These are phyloP conservation scores for Batillaria attramentaria DNA, from an alignment of 1,140 invertebrate species.

Conservation along the genomic window DNA sequence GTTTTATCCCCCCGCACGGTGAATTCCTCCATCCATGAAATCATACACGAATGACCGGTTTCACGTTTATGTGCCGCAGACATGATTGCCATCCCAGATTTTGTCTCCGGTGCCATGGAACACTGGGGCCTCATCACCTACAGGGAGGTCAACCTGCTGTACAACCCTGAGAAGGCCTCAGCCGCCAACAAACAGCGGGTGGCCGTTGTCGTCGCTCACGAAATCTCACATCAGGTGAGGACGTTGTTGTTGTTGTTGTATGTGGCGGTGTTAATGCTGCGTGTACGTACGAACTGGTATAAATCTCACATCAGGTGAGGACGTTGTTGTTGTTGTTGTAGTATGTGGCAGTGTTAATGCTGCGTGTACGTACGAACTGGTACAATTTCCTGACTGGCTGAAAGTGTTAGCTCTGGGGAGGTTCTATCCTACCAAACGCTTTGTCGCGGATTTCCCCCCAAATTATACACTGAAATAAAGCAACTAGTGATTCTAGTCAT, in stretches of 20 bases:
- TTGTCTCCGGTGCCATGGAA: conserved; percentile 71
- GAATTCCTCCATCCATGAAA: no score
- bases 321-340: not conserved
- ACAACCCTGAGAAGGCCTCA: conserved; percentile 80
- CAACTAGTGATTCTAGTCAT: no score
- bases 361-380: no score
- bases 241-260: conserved; percentile 1
- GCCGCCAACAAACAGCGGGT: conserved; percentile 88
- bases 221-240: conserved; percentile 82
- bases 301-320: conserved; percentile 81
- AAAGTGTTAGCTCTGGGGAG: no score
- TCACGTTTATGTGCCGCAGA: no score
- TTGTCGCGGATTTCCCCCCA: no score
- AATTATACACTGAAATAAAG: no score
- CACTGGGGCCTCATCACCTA: conserved; percentile 72
- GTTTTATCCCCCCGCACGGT: no score
- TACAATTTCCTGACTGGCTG: no score
- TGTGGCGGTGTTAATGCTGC: not conserved
- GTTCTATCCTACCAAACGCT: no score
- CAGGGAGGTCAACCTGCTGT: conserved; percentile 77
- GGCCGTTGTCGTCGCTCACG: conserved; percentile 88
- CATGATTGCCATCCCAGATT: conserved; percentile 70
- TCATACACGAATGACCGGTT: no score
- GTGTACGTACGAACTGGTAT: no score
- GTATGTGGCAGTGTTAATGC: not conserved